Percentiles rank a stretch among this genome's conserved stretches.
Evolutionary conservation across 2,888 invertebrate species (phyloP).

Genomic region (Augiades crinisus): DNA sequence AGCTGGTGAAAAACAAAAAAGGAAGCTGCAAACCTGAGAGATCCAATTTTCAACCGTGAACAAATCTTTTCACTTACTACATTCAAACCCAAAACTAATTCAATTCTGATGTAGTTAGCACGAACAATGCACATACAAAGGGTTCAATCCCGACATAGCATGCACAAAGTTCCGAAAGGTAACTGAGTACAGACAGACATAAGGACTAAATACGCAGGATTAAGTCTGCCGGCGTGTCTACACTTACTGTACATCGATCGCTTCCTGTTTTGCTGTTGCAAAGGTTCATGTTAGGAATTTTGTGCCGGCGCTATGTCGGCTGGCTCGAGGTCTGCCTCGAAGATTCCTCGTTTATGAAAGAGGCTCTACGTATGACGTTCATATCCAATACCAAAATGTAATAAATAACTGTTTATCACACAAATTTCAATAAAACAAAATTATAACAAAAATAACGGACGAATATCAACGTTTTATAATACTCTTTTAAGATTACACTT

Average conservation of each 20-base stretch:
- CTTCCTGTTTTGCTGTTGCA: conserved; percentile 39
- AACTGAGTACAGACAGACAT: background rate
- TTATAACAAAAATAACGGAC: background rate
- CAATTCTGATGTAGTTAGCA: too few relatives aligned
- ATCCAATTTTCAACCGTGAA: too few relatives aligned
- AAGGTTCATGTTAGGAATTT: conserved; percentile 21
- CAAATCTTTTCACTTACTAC: too few relatives aligned
- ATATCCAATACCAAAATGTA: background rate
- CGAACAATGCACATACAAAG: too few relatives aligned
- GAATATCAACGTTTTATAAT: background rate
- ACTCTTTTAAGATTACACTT: background rate
- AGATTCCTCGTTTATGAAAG: conserved; percentile 10
- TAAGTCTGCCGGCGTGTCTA: conserved; percentile 45
- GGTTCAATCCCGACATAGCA: background rate
- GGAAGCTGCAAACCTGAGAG: too few relatives aligned
- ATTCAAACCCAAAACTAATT: too few relatives aligned
- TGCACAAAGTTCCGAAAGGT: background rate
- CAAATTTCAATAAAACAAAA: background rate
- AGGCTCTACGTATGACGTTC: background rate
- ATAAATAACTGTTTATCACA: background rate
- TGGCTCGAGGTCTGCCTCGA: conserved; percentile 47
- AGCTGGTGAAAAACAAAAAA: too few relatives aligned
- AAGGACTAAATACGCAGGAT: conserved; percentile 31
- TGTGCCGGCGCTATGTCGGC: conserved; percentile 36
- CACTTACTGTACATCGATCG: conserved; percentile 58